These are phyloP conservation scores for Chionomys nivalis DNA, from an alignment of 2,113 vertebrate species.

Conservation along the genomic window DNA sequence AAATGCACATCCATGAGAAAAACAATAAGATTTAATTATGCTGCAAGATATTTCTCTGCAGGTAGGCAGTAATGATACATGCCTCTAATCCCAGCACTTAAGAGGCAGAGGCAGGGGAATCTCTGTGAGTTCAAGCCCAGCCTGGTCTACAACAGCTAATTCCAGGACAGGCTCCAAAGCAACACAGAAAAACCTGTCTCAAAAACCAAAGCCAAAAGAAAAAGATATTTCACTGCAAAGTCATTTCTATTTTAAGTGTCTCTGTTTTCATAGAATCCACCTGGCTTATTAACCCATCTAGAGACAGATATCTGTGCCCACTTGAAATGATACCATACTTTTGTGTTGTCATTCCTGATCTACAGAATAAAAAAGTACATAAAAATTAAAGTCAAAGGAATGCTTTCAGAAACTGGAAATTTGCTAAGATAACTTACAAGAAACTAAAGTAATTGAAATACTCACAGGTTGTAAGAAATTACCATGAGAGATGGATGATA, in stretches of 20 bases:
- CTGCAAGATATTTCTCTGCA: background rate
- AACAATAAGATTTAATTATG: background rate
- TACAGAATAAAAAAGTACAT: background rate
- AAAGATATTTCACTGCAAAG: background rate
- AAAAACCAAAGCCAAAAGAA: too few species aligned
- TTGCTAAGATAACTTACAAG: background rate
- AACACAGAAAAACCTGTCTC: too few species aligned
- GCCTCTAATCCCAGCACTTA: too few species aligned
- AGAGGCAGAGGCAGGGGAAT: too few species aligned
- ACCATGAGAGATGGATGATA: background rate
- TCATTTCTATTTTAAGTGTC: background rate
- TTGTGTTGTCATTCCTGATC: background rate
- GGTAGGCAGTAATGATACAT: too few species aligned
- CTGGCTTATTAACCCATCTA: background rate
- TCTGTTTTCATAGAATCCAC: background rate
- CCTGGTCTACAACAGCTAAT: too few species aligned
- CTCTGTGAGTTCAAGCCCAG: too few species aligned
- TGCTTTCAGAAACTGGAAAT: slow-evolving; percentile 19
- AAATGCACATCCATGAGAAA: background rate
- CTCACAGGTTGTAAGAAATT: background rate
- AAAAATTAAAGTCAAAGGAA: background rate
- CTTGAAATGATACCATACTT: background rate
- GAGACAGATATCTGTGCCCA: background rate
- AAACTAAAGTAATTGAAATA: background rate
- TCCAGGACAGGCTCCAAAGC: too few species aligned